Evolutionary conservation across 1,140 invertebrate species (phyloP), one percentile per base, ranked within the genome.

Genomic region (Holcopasites calliopsidis): DNA sequence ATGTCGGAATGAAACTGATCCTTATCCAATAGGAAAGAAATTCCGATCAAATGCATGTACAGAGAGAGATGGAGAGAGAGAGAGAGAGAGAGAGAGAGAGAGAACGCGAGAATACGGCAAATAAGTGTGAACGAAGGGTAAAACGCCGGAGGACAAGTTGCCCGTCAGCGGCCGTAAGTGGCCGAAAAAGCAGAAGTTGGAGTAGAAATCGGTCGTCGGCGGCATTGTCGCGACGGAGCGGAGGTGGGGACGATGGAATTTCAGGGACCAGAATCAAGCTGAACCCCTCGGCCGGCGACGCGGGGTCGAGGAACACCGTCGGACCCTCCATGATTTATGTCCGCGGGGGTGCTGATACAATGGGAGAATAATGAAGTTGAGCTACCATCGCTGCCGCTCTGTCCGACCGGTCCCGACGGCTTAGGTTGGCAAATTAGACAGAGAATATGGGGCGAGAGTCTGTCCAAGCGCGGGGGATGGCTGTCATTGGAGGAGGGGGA

Each of bases 291-390:
- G 26, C 65, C 26, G 60, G 60, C 52, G 70, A 77, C 42, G n/a
- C n/a, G n/a, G 70, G 61, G 60, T 79, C 70, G 73, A 71, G 58
- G 60, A 62, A 72, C 65, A 57, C 35, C 70, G 38, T 10, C 28
- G 68, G 66, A 83, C 76, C 72, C 82, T 79, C 64, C 81, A 86
- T 87, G 86, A 88, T 88, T 88, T 88, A 88, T 88, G 79, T 88
- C 79, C 78, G 77, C 76, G 68, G 83, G 83, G 84, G 85, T 80
- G 82, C 84, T 83, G 80, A 84, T 82, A 86, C 83, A 88, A 88
- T 88, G 84, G 85, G 64, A 86, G 84, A 86, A 87, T 87, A 87
- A 87, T 86, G 85, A 87, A 86, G 86, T 86, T 80, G 83, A 72
- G 75, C 77, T 52, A 80, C 74, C 72, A 62, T 78, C 61, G 74